A percentile compares a stretch with the other conserved stretches of the same genome.
Evolutionary conservation across 2,113 vertebrate genomes (phyloP).

Genomic region (Nicator chloris): DNA sequence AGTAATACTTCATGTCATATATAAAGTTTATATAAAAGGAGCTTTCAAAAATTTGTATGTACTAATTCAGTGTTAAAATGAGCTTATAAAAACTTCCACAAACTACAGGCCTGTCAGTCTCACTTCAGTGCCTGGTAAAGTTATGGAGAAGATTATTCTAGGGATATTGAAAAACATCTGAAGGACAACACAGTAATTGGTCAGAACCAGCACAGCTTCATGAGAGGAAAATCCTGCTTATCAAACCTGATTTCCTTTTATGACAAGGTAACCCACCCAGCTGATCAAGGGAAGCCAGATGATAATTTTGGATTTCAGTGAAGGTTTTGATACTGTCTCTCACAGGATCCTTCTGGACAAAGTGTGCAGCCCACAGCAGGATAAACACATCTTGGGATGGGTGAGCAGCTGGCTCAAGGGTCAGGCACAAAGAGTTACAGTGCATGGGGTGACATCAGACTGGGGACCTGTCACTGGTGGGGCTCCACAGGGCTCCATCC

Average conservation of each 20-base stretch:
- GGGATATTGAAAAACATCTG: not conserved
- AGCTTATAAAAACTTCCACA: not conserved
- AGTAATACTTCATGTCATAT: not conserved
- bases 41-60: not conserved
- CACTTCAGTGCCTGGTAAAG: not conserved
- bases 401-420: fast-evolving
- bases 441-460: not conserved
- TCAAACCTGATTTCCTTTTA: not conserved
- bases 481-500: not conserved
- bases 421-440: not conserved
- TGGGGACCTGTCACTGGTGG: not conserved
- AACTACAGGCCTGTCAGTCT: not conserved
- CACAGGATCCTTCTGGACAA: not conserved
- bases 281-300: not conserved
- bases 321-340: not conserved
- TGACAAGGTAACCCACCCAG: not conserved
- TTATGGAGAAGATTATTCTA: not conserved
- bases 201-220: not conserved
- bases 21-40: not conserved
- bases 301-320: not conserved
- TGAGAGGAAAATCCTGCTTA: not conserved
- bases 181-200: not conserved
- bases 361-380: not conserved
- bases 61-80: not conserved
- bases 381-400: not conserved